Evolutionary conservation across 2,888 invertebrate species (phyloP).

Genomic region (Drosophila acutilabella): DNA sequence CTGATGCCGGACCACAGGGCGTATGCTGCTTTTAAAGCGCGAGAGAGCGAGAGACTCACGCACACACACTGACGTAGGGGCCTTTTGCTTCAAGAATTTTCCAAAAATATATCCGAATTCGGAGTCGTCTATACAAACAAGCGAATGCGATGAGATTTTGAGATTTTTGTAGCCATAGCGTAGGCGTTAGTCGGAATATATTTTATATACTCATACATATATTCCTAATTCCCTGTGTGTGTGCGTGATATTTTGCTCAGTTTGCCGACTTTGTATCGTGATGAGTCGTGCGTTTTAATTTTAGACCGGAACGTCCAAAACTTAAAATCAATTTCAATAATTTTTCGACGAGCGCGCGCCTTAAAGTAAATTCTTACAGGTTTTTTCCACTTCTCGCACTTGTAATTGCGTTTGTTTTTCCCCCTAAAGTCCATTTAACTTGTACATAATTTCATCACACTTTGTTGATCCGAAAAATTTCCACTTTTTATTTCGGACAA

Average conservation of each 20-base stretch:
- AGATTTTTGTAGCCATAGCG: slow-evolving; percentile 40
- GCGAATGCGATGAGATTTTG: slow-evolving; percentile 37
- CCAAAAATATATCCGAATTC: slow-evolving; percentile 83
- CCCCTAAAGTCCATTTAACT: slow-evolving; percentile 24
- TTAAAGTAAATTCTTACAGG: slow-evolving; percentile 34
- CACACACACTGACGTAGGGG: slow-evolving; percentile 22
- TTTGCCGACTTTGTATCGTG: slow-evolving; percentile 52
- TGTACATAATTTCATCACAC: slow-evolving; percentile 20
- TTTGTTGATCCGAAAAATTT: slow-evolving; percentile 38
- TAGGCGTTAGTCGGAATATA: slow-evolving; percentile 59
- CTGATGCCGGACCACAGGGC: slow-evolving; percentile 80
- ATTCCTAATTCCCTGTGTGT: slow-evolving; percentile 7
- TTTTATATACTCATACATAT: neutral
- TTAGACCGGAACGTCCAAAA: slow-evolving; percentile 61
- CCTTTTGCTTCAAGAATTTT: slow-evolving; percentile 76
- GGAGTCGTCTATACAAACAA: slow-evolving; percentile 66
- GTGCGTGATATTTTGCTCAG: slow-evolving; percentile 42
- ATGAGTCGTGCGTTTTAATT: slow-evolving; percentile 74
- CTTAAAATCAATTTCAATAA: slow-evolving; percentile 59
- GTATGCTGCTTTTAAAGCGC: slow-evolving; percentile 83
- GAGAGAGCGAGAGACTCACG: slow-evolving; percentile 48
- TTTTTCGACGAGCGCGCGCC: slow-evolving; percentile 53
- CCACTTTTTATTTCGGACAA: slow-evolving; percentile 51
- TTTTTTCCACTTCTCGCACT: neutral
- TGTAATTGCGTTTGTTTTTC: slow-evolving; percentile 9